Conservation (phyloP, 92 coral and sea anemone genomes). For the Nematostella vectensis region DNA sequence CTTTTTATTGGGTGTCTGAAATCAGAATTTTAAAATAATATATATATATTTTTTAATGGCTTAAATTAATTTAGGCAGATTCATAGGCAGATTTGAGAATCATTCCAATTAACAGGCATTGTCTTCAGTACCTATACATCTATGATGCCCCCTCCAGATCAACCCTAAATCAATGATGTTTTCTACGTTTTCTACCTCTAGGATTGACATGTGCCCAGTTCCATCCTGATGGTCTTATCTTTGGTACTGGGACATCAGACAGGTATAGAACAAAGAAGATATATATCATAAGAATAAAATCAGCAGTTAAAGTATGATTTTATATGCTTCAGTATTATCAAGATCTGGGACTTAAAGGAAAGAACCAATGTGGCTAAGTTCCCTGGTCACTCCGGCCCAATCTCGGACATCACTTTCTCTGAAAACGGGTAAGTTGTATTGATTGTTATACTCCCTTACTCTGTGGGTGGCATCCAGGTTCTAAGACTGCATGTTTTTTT, state of each 20-base stretch:
- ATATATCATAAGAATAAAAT: not conserved
- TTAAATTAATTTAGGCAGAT: too few species aligned
- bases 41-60: too few species aligned
- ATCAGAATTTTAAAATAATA: too few species aligned
- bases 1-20: too few species aligned
- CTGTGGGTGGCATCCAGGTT: not conserved
- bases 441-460: not conserved
- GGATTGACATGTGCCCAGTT: conserved; percentile 97
- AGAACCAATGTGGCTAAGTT: conserved; percentile 97
- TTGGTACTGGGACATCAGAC: conserved; percentile 98
- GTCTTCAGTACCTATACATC: too few species aligned
- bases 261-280: conserved; percentile 32
- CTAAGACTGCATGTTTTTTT: too few species aligned
- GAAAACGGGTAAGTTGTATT: conserved; percentile 81
- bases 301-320: not conserved
- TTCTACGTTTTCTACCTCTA: too few species aligned
- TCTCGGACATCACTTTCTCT: conserved; percentile 90
- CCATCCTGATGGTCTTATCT: conserved; percentile 99
- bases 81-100: too few species aligned
- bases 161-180: too few species aligned
- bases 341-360: conserved; percentile 99
- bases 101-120: too few species aligned
- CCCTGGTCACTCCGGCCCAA: conserved; percentile 99
- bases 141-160: too few species aligned
- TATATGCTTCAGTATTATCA: conserved; percentile 56